Conservation (phyloP, 2,888 invertebrate genomes). For the Pseudococcus jackbeardsleyi region DNA sequence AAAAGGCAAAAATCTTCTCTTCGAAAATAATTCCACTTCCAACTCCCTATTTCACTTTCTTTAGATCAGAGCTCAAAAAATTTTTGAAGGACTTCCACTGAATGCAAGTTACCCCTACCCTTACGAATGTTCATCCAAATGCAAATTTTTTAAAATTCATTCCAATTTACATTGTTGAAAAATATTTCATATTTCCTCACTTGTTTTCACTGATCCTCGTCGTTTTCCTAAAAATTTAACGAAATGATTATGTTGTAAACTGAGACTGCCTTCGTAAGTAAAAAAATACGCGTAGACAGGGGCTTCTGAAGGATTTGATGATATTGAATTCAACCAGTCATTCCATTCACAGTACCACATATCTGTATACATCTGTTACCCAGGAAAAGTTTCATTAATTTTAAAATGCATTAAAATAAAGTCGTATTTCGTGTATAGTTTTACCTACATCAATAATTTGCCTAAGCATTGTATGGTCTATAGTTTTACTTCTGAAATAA, state of each 20-base stretch:
- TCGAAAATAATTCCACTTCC: too few relatives aligned
- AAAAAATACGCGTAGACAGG: not conserved
- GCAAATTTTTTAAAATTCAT: too few relatives aligned
- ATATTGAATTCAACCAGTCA: not conserved
- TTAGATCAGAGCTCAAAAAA: too few relatives aligned
- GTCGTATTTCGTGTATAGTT: not conserved
- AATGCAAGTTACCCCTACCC: too few relatives aligned
- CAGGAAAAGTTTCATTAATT: not conserved
- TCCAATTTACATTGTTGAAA: too few relatives aligned
- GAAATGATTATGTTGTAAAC: not conserved
- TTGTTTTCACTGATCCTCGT: not conserved
- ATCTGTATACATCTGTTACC: not conserved
- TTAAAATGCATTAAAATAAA: not conserved
- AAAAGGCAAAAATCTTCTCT: too few relatives aligned
- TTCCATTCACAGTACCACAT: conserved; percentile 21
- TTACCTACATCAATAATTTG: conserved; percentile 25
- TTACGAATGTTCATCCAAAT: too few relatives aligned
- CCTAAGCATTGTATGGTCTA: not conserved
- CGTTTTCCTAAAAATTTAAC: not conserved
- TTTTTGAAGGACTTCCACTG: too few relatives aligned
- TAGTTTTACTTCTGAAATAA: conserved; percentile 2
- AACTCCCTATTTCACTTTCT: too few relatives aligned
- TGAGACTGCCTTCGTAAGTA: not conserved
- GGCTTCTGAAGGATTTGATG: not conserved
- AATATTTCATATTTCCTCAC: not conserved